These are phyloP conservation scores for Notocelia uddmanniana DNA, from an alignment of 2,888 invertebrate genomes.

Conservation along the genomic window DNA sequence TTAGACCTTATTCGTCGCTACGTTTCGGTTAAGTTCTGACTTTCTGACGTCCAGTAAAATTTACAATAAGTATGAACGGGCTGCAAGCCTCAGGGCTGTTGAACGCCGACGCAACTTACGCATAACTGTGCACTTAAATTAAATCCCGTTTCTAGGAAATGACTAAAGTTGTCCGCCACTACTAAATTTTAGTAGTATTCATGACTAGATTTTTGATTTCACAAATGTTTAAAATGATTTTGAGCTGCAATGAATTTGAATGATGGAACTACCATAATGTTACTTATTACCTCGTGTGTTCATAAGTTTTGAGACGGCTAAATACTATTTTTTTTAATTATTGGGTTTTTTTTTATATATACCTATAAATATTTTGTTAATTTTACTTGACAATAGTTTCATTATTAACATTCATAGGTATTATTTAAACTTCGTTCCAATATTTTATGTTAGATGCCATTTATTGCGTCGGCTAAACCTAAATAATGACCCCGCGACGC, in stretches of 20 bases:
- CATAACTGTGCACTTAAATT: conserved; percentile 59
- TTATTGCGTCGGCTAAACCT: too few relatives aligned
- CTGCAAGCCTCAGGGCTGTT: conserved; percentile 59
- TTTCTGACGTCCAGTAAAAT: conserved; percentile 67
- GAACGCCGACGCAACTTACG: conserved; percentile 62
- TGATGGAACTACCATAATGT: too few relatives aligned
- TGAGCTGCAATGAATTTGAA: not conserved
- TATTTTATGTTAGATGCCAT: too few relatives aligned
- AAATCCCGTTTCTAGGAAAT: conserved; percentile 56
- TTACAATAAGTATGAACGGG: conserved; percentile 62
- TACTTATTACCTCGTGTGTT: not conserved
- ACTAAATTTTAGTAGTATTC: conserved; percentile 4
- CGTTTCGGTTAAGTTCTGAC: conserved; percentile 65
- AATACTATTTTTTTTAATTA: too few relatives aligned
- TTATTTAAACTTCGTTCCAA: too few relatives aligned
- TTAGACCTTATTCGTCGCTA: conserved; percentile 67
- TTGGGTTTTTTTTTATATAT: too few relatives aligned
- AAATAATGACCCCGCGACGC: too few relatives aligned
- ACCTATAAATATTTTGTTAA: too few relatives aligned
- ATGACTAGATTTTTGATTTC: not conserved
- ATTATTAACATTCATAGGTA: too few relatives aligned
- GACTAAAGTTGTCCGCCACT: not conserved
- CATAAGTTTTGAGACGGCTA: too few relatives aligned
- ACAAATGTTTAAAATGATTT: not conserved
- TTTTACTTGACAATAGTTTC: too few relatives aligned